phyloP scores from a whole-genome alignment of 2,797 vertebrate genomes.

The Silurus lanzhouensis region DNA sequence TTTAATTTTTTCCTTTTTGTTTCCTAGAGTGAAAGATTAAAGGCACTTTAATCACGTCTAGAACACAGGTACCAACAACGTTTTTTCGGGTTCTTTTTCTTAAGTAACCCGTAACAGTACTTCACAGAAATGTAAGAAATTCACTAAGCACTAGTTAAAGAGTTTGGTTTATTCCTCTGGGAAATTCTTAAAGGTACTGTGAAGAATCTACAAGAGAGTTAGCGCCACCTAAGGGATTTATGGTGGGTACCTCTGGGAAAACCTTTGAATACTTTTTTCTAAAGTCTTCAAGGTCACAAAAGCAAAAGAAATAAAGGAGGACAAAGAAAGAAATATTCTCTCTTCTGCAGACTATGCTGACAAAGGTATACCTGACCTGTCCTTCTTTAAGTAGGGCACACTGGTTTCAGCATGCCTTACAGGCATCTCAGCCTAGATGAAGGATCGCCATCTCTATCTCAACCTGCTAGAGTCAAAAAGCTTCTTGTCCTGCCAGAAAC shows the following conservation, averaged over 20 bases:
- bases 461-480: background rate
- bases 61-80: background rate
- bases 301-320: background rate
- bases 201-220: background rate
- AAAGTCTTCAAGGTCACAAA: background rate
- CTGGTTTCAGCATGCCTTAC: conserved; percentile 7
- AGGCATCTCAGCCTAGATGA: conserved; percentile 4
- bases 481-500: background rate
- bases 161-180: background rate
- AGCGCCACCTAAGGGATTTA: background rate
- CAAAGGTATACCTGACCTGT: conserved; percentile 15
- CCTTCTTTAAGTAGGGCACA: conserved; percentile 23
- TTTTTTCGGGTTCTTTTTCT: too few species aligned
- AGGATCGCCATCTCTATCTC: conserved; percentile 17
- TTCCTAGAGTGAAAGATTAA: background rate
- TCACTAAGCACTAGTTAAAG: background rate
- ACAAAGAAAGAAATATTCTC: conserved; percentile 12
- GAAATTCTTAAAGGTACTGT: background rate
- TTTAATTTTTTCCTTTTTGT: background rate
- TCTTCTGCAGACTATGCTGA: conserved; percentile 10
- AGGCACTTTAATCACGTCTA: too few species aligned
- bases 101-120: background rate
- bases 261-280: background rate
- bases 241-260: background rate
- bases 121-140: background rate